Conservation (phyloP, 2,797 vertebrate genomes). For the Enteromius radiatus region DNA sequence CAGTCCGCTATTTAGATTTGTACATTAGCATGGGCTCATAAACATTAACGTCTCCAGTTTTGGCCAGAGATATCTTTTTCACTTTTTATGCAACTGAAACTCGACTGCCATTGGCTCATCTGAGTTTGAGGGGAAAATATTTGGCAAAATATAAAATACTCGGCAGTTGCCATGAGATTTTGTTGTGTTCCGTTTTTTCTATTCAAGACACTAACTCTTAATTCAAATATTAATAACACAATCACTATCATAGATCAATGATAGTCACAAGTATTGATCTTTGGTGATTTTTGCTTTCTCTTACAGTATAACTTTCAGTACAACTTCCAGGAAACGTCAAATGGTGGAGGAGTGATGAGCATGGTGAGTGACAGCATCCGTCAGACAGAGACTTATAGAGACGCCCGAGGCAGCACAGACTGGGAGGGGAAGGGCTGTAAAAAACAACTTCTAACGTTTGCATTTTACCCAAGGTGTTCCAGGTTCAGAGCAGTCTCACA, state of each 20-base stretch:
- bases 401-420: not conserved
- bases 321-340: not conserved
- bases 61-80: too few species aligned
- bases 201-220: not conserved
- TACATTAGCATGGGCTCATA: too few species aligned
- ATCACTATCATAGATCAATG: not conserved
- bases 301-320: not conserved
- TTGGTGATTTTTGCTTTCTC: not conserved
- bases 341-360: not conserved
- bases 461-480: not conserved
- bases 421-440: not conserved
- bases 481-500: not conserved
- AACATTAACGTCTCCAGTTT: too few species aligned
- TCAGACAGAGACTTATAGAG: not conserved
- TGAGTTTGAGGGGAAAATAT: too few species aligned
- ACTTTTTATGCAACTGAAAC: too few species aligned
- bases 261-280: not conserved
- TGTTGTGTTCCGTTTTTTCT: not conserved
- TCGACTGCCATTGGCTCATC: too few species aligned
- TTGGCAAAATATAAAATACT: not conserved
- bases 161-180: not conserved
- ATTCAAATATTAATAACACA: not conserved
- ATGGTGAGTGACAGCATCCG: slow-evolving; percentile 13
- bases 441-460: not conserved
- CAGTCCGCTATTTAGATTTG: too few species aligned